These are phyloP conservation scores for Rhinichthys klamathensis DNA, from an alignment of 2,113 vertebrate species.

Conservation along the genomic window DNA sequence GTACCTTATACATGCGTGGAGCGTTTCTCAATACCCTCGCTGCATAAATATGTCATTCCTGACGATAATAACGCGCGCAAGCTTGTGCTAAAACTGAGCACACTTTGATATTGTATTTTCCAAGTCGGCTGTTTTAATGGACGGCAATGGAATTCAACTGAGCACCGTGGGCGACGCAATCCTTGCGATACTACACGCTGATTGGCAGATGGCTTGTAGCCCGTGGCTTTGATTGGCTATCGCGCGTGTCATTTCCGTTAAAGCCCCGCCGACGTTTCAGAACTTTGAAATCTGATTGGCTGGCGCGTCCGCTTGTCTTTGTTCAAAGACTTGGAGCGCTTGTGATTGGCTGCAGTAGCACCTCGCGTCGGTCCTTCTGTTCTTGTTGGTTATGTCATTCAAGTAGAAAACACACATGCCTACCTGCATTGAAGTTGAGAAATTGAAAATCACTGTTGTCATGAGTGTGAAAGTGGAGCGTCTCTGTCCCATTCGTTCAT, in stretches of 20 bases:
- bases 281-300: slow-evolving; percentile 40
- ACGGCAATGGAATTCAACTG: slow-evolving; percentile 80
- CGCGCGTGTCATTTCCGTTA: slow-evolving; percentile 28
- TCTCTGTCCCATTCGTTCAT: background rate
- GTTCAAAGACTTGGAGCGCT: slow-evolving; percentile 36
- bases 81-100: slow-evolving; percentile 36
- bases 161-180: slow-evolving; percentile 63
- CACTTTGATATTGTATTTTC: slow-evolving; percentile 67
- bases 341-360: slow-evolving; percentile 43
- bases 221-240: slow-evolving; percentile 58
- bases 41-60: slow-evolving; percentile 1
- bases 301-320: slow-evolving; percentile 7
- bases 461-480: background rate
- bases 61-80: slow-evolving; percentile 11
- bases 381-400: slow-evolving; percentile 45
- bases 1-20: slow-evolving; percentile 61
- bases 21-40: background rate
- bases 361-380: background rate
- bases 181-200: slow-evolving; percentile 61
- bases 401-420: slow-evolving; percentile 23
- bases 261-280: slow-evolving; percentile 56
- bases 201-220: slow-evolving; percentile 50
- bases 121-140: slow-evolving; percentile 74
- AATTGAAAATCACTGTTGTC: background rate
- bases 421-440: slow-evolving; percentile 19